These are phyloP conservation scores for Leptopilina syphax DNA, from an alignment of 2,888 invertebrate genomes.

Conservation along the genomic window DNA sequence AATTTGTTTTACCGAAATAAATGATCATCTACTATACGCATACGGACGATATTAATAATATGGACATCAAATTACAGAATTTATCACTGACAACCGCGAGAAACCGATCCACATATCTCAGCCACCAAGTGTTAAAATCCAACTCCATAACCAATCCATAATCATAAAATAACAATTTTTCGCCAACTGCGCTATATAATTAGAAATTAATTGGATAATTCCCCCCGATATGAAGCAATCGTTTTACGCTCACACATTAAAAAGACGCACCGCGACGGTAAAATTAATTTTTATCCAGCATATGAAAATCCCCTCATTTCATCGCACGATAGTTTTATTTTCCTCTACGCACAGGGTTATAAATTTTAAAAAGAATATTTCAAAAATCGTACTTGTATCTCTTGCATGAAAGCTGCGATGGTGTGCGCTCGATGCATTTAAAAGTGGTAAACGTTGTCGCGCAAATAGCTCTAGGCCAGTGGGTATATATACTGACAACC, in stretches of 20 bases:
- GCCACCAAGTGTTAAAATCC: neutral
- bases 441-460: neutral
- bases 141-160: neutral
- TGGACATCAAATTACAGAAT: no score
- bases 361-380: neutral
- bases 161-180: slow-evolving; percentile 9
- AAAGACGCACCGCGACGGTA: neutral
- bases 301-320: neutral
- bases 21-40: no score
- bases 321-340: neutral
- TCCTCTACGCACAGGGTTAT: neutral
- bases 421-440: neutral
- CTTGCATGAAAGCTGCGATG: neutral
- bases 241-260: neutral
- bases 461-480: slow-evolving; percentile 53
- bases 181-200: neutral
- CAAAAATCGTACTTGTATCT: neutral
- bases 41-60: no score
- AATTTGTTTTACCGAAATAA: no score
- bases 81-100: no score
- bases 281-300: neutral
- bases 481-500: slow-evolving; percentile 53
- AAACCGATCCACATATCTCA: no score
- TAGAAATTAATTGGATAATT: slow-evolving; percentile 8
- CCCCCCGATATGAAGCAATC: neutral